These are phyloP conservation scores for Leiothrix lutea DNA, from an alignment of 2,113 vertebrate species.

Conservation along the genomic window DNA sequence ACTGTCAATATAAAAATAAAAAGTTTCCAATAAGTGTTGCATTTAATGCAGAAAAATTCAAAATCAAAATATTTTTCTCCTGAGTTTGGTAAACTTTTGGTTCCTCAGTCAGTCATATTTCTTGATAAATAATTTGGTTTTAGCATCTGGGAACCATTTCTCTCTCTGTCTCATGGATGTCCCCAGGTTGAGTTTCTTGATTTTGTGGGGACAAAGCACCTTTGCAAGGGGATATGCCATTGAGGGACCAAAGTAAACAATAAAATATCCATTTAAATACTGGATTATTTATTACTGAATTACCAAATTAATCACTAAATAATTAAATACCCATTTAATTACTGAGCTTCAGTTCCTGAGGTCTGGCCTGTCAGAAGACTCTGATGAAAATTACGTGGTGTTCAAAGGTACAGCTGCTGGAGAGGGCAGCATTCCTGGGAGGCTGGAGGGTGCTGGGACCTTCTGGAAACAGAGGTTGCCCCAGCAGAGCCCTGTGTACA, in stretches of 20 bases:
- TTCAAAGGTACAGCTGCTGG: neutral
- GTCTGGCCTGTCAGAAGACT: neutral
- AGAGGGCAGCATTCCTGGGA: fast-evolving
- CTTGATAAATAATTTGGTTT: neutral
- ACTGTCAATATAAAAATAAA: neutral
- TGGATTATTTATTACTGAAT: neutral
- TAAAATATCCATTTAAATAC: neutral
- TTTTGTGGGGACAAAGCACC: neutral
- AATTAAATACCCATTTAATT: neutral
- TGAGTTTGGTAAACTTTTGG: neutral
- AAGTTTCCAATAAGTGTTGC: neutral
- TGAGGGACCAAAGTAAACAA: neutral
- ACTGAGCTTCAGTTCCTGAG: neutral
- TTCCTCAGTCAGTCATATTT: neutral
- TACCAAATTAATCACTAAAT: neutral
- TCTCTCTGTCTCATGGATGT: neutral
- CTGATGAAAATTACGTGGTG: neutral
- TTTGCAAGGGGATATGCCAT: neutral
- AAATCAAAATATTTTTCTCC: neutral
- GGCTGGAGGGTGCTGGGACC: neutral
- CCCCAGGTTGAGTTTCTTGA: neutral
- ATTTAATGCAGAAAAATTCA: neutral
- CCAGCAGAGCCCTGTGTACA: neutral
- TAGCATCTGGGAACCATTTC: neutral
- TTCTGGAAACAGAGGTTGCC: neutral